Percentiles rank a stretch among this genome's conserved stretches.
phyloP scores from a whole-genome alignment of 2,113 vertebrate genomes.

The Sturnus vulgaris region DNA sequence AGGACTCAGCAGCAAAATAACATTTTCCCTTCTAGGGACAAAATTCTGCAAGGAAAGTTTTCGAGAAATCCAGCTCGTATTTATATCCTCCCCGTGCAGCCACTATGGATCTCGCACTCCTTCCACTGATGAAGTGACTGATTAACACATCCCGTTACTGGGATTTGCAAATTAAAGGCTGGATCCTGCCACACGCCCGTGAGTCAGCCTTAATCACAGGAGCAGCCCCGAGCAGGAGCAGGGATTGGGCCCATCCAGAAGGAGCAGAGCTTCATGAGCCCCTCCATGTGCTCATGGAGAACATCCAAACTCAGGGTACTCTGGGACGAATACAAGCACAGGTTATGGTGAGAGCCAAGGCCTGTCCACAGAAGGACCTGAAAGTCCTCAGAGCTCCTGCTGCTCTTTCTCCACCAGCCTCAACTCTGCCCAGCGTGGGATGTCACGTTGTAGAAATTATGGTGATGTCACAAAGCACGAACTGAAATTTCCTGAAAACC shows the following conservation, averaged over 20 bases:
- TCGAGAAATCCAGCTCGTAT: constrained; percentile 51
- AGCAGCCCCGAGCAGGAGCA: constrained; percentile 9
- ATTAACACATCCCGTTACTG: constrained; percentile 60
- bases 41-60: constrained; percentile 58
- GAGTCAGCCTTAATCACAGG: constrained; percentile 29
- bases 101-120: constrained; percentile 48
- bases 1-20: not conserved
- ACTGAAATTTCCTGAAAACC: not conserved
- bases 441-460: not conserved
- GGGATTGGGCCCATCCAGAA: constrained; percentile 20
- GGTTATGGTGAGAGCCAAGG: not conserved
- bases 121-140: constrained; percentile 59
- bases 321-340: not conserved
- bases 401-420: not conserved
- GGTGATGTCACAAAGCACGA: not conserved
- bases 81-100: constrained; percentile 57
- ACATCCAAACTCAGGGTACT: not conserved
- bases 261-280: constrained; percentile 17
- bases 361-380: not conserved
- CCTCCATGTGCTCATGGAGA: not conserved
- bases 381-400: not conserved
- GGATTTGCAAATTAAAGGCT: constrained; percentile 67
- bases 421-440: rapidly evolving
- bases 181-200: constrained; percentile 14
- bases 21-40: constrained; percentile 56